Evolutionary conservation across 1,140 invertebrate genomes (phyloP), one percentile per base, ranked within the genome.

Genomic region (Zophobas morio): DNA sequence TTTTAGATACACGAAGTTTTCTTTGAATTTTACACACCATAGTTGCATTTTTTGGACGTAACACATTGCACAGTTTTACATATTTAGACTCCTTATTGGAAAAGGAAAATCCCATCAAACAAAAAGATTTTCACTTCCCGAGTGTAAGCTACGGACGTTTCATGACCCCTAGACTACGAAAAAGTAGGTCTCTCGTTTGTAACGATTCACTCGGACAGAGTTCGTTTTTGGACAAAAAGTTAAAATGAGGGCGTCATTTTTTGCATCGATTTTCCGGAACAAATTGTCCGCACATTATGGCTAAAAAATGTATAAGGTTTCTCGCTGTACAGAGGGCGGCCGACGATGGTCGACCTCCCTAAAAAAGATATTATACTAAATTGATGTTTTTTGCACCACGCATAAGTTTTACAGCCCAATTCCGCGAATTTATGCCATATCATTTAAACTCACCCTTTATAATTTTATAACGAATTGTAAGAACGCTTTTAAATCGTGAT

Each of bases 361-460:
- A 63, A 63, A 63, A 37, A 63, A 36, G 57, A 39, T 63, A 63
- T 63, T 63, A 63, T 20, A 57, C 4, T 34, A 57, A 57, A 57
- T 35, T 20, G 49, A 20, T 20, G 49, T 51, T 51, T 51, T 46
- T 51, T 51, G 20, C 3, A 51, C 49, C 49, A 20, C 20, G 6
- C 36, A 63, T 53, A 53, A 6, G 33, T 63, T 63, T 40, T 39
- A 42, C 57, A 5, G 36, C 42, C 3, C 42, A 57, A n/a, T 6
- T 60, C 35, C 35, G 33, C 2, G n/a, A 66, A 66, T 66, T 66
- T 66, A 66, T 40, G 60, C 20, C 0, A 40, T 32, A 66, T 66
- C 20, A 42, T 66, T 66, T 42, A 46, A 66, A 46, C n/a, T n/a
- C 36, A 5, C 42, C n/a, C 60, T 42, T 34, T 66, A 40, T 42